phyloP scores from a whole-genome alignment of 2,797 vertebrate species.

The Decapterus maruadsi region DNA sequence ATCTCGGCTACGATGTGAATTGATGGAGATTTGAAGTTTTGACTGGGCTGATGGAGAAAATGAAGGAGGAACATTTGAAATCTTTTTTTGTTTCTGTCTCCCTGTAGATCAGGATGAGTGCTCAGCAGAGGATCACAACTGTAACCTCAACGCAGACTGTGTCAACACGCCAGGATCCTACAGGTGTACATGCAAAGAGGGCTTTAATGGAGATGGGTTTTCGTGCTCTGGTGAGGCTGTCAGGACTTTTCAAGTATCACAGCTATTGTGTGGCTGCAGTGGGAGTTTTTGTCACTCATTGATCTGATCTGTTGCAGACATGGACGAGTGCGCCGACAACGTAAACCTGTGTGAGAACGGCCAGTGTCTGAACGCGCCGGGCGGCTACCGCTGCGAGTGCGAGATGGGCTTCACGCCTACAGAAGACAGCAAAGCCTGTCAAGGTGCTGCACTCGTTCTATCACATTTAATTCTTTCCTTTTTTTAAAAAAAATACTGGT shows the following conservation, averaged over 20 bases:
- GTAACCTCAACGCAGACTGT: constrained; percentile 91
- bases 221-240: constrained; percentile 88
- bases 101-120: constrained; percentile 93
- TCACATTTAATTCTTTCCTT: not conserved
- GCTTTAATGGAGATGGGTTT: constrained; percentile 93
- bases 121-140: constrained; percentile 88
- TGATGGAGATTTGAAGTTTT: not conserved
- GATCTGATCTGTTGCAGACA: constrained; percentile 81
- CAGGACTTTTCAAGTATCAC: not conserved
- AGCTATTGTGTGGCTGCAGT: not conserved
- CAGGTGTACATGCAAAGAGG: constrained; percentile 90
- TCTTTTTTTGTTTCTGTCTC: not conserved
- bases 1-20: not conserved
- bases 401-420: constrained; percentile 97
- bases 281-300: not conserved
- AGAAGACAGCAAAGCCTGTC: constrained; percentile 92
- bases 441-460: constrained; percentile 81
- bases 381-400: constrained; percentile 94
- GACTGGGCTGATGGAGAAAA: not conserved
- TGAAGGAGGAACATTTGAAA: not conserved
- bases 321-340: constrained; percentile 95
- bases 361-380: constrained; percentile 94
- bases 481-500: not conserved
- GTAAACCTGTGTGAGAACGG: constrained; percentile 95
- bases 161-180: constrained; percentile 93